Base-by-base conservation (phyloP, 2,888 invertebrate species). In the Hylaea fasciaria region DNA sequence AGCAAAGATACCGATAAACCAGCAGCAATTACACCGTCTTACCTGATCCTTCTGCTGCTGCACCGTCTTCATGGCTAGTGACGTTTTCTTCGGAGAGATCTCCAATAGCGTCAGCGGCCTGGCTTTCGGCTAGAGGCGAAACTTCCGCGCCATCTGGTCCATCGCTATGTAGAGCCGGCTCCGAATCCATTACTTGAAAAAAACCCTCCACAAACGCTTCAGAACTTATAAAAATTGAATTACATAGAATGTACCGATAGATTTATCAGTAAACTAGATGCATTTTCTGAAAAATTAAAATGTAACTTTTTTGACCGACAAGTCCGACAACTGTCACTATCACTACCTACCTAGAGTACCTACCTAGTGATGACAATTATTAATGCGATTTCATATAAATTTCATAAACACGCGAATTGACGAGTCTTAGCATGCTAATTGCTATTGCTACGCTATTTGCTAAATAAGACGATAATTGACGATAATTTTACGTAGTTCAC, bases 101-200 rank as follows among this genome's bases (percentile, higher is more conserved):
- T 57, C 76, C 86, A 61, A 78, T 71, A 66, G 80, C 81, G 75
- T 90, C 90, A 70, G 72, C 68, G 69, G 77, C 73, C 75, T 85
- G 85, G 70, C 83, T 85, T 77, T 88, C 91, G 72, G 80, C 85
- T 73, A 86, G 75, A 73, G 87, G 86, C 65, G 83, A 88, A 72
- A 87, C 89, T 88, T 92, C 91, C 88, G 88, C 92, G 89, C 92
- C 91, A 89, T 91, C 91, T 69, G 86, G 76, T 69, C 82, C 80
- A 76, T 88, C 89, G 62, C 78, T 82, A 52, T 86, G 87, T 66
- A 87, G 75, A 62, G 81, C 85, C 50, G 88, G 83, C 70, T 92
- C 89, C 17, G 90, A 86, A 68, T 92, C 92, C 92, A 92, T 92
- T 70, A 62, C 77, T 55, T 57, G 32, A 17, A 61, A 69, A 59